Evolutionary conservation across 2,797 vertebrate genomes (phyloP).

Genomic region (Eidolon dupreanum): DNA sequence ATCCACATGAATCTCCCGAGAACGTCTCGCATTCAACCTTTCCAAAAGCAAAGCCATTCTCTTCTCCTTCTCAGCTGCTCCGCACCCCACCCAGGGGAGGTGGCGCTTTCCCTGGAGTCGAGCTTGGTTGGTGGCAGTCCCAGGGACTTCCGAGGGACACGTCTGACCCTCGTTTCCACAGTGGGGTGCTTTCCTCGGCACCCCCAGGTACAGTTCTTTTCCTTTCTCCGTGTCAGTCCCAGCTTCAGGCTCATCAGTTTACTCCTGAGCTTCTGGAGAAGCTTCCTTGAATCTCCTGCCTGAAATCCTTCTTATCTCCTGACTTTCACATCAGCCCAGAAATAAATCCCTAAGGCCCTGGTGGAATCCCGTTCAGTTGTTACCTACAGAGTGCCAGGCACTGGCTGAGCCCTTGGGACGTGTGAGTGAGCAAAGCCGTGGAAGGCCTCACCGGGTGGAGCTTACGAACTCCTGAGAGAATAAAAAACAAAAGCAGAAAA

Average conservation of each 20-base stretch:
- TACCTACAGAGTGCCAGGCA: background rate
- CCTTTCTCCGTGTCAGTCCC: background rate
- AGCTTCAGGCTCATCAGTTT: background rate
- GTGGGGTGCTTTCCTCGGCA: too few species aligned
- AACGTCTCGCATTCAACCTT: background rate
- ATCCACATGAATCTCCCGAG: background rate
- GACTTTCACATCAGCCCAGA: background rate
- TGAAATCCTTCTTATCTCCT: background rate
- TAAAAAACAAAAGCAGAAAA: background rate
- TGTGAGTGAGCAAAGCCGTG: background rate
- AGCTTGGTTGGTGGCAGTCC: background rate
- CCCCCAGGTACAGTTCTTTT: background rate
- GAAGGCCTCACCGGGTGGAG: background rate
- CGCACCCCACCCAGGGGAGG: background rate
- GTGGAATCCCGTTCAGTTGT: background rate
- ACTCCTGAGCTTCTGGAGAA: background rate
- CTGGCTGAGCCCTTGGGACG: background rate
- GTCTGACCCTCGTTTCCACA: accelerated
- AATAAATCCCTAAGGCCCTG: background rate
- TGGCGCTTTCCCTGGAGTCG: background rate
- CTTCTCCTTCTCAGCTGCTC: background rate
- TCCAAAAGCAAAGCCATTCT: background rate
- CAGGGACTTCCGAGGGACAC: too few species aligned
- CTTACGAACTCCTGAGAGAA: accelerated
- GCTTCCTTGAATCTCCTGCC: background rate